phyloP scores from a whole-genome alignment of 2,888 invertebrate genomes.

The Tridacna gigas region DNA sequence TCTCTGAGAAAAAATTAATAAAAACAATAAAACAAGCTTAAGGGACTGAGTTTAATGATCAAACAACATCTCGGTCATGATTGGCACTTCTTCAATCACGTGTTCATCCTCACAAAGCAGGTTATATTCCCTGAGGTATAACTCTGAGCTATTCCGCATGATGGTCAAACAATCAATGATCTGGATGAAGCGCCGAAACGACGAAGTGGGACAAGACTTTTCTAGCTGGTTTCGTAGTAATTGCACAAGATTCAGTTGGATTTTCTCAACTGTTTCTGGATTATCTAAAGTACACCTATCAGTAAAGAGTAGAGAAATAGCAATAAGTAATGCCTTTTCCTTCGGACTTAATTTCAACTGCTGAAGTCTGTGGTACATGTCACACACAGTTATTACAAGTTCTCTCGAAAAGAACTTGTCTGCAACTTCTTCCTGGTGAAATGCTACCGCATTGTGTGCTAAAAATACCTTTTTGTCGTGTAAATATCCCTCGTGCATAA shows the following conservation, averaged over 20 bases:
- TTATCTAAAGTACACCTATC: constrained; percentile 56
- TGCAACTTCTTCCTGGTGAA: constrained; percentile 52
- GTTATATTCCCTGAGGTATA: constrained; percentile 53
- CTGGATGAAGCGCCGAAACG: constrained; percentile 41
- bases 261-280: constrained; percentile 39
- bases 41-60: constrained; percentile 24
- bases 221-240: constrained; percentile 31
- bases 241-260: constrained; percentile 44
- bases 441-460: constrained; percentile 36
- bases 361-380: constrained; percentile 42
- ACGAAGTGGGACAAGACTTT: constrained; percentile 12
- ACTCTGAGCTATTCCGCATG: constrained; percentile 47
- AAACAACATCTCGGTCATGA: constrained; percentile 51
- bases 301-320: constrained; percentile 41
- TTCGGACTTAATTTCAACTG: constrained; percentile 38
- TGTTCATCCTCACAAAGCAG: constrained; percentile 55
- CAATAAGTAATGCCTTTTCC: constrained; percentile 51
- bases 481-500: constrained; percentile 48
- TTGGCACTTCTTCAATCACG: constrained; percentile 50
- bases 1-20: no score
- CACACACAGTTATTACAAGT: constrained; percentile 7
- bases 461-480: constrained; percentile 38
- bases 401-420: constrained; percentile 48
- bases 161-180: constrained; percentile 46
- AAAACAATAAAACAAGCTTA: no score